Evolutionary conservation across 1,140 invertebrate species (phyloP), one percentile per base, ranked within the genome.

Genomic region (Hylyphantes graminicola): DNA sequence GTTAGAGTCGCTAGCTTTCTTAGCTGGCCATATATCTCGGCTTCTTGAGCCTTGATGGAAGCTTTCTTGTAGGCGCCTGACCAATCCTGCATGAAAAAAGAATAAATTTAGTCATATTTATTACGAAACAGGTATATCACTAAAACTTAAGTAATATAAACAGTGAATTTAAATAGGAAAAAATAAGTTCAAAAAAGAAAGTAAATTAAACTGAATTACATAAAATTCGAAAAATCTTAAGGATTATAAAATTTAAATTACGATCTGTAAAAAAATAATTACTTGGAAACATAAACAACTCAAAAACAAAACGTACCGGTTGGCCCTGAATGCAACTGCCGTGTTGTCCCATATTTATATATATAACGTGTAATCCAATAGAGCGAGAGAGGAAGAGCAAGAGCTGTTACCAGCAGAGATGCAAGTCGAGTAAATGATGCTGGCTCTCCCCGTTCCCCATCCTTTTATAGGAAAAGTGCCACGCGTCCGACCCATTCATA

Each of bases 281-380:
- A 7, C 0, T 13, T 59, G 5, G 3, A 59, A 4, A 59, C n/a
- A 59, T 59, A 3, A 64, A 6, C 12, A 63, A 53, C 13, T 8
- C 12, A 51, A 63, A 35, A 81, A 15, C 6, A 53, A 55, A 57
- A 61, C 82, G 76, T 77, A 85, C 82, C 53, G 82, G 73, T 7
- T 76, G 15, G 7, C 82, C 82, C 51, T 85, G 82, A n/a, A 85
- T 85, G 50, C 82, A 85, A 77, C 82, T 85, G 55, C 82, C 64
- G 73, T 61, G 21, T 57, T 85, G 82, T 5, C 82, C 82, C 82
- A 85, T 81, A 21, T 0, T 35, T 48, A 67, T 51, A 72, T 53
- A 75, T 7, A 55, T 7, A 75, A 74, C n/a, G 74, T 76, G 72
- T 76, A 76, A 85, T 85, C 82, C 82, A 77, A 85, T 59, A n/a